Evolutionary conservation across 2,797 vertebrate genomes (phyloP), one percentile per base, ranked within the genome.

Genomic region (Heliangelus exortis): DNA sequence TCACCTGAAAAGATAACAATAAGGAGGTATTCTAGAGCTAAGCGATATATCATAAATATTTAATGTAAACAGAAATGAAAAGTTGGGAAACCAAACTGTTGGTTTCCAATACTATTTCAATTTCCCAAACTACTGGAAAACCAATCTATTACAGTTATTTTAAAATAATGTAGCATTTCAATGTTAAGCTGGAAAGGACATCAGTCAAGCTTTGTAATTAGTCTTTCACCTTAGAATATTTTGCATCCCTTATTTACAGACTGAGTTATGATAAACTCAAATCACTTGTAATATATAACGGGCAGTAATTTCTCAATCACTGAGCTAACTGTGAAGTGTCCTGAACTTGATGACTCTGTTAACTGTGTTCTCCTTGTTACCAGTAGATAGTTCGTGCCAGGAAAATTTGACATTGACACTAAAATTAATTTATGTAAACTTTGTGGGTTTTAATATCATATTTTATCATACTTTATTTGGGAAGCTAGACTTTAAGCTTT

Each of bases 401-500:
- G 97, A 97, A 98, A 98, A 96, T 97, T 95, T 98, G 95, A 97
- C 97, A 97, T 25, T 93, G 25, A 96, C 93, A 96, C 81, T 95
- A 95, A 94, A 97, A 96, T 96, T 97, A 97, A 96, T 96, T 92
- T 96, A 82, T 95, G 78, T 97, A 97, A 97, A 96, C 92, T 85
- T 96, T 3, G 20, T 75, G 43, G 3, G 23, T 88, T 96, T 95
- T 95, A 96, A 89, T 96, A 95, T 96, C 94, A 97, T 55, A 12
- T 83, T 97, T 96, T 97, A 96, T 97, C 93, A 85, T 97, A 95
- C 96, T 98, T 96, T 96, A 97, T 97, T 97, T 97, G 96, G 94
- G 95, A 97, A 97, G 93, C 90, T 91, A 73, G 71, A 93, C 87
- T 93, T 91, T 57, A 95, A 69, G 69, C 92, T 85, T 97, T 97